Evolutionary conservation across 2,888 invertebrate genomes (phyloP), one percentile per base, ranked within the genome.

Genomic region (Pherbina coryleti): DNA sequence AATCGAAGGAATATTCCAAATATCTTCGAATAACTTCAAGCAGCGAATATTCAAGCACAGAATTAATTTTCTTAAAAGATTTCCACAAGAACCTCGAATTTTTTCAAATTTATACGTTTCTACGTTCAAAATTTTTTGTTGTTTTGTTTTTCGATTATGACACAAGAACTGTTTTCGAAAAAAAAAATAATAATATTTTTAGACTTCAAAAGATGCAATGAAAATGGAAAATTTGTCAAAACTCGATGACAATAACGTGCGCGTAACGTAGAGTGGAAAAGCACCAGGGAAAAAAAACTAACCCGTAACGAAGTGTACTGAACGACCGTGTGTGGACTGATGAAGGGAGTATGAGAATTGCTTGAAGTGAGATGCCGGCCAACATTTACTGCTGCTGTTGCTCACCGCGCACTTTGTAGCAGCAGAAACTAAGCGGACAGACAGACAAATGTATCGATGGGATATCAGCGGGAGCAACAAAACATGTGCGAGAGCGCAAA

Each of bases 61-160:
- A 69, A 69, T 28, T 51, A n/a, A 14, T 11, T 37, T 66, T 44
- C 22, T 67, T 22, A 44, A 31, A n/a, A 19, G 8, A 44, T 7
- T 22, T 67, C 17, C 22, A 25, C 14, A 51, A 5, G 19, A 37
- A 11, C 1, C 31, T 17, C 31, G 55, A 34, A 55, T 31, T 71
- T 51, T 55, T 22, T 14, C 8, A 25, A 60, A 22, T 57, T 57
- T 22, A 57, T 17, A 28, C 53, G 31, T 53, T 70, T 55, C 31
- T 9, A 31, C 53, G 22, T 44, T 69, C 17, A 11, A 25, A 37
- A 19, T 44, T 19, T 60, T 72, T 19, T 4, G 11, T 55, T 37
- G 17, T 60, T 60, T 28, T 57, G 85, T n/a, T 85, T 51, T 70
- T 25, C 60, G 60, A 60, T 60, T 60, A 60, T 60, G 60, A 60